Conservation (phyloP, 2,888 invertebrate species). For the Brachypterus glaber region DNA sequence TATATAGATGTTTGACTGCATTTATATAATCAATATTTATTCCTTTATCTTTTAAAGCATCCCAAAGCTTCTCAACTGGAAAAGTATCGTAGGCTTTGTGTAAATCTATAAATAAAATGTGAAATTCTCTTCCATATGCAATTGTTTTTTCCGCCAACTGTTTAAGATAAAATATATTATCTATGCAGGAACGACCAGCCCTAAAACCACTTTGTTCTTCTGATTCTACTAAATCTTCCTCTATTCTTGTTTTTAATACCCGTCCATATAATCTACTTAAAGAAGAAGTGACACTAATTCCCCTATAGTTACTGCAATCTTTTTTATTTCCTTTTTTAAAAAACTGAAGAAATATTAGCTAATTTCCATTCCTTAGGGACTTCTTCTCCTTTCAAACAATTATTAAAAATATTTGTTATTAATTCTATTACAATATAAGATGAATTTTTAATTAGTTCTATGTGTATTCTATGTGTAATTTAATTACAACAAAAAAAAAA, state of each 20-base stretch:
- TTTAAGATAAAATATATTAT: not conserved
- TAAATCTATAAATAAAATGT: not conserved
- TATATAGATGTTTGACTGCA: too few relatives aligned
- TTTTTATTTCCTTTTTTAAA: not conserved
- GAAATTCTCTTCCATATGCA: not conserved
- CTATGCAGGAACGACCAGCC: too few relatives aligned
- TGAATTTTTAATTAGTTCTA: not conserved
- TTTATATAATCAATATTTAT: not conserved
- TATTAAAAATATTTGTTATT: not conserved
- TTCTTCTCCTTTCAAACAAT: not conserved
- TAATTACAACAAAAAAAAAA: too few relatives aligned
- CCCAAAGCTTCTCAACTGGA: not conserved
- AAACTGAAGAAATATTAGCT: not conserved
- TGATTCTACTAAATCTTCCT: not conserved
- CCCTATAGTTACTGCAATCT: not conserved
- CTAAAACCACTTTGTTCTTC: slow-evolving; percentile 1
- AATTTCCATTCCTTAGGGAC: not conserved
- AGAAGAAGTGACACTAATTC: slow-evolving; percentile 1
- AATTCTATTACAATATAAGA: not conserved
- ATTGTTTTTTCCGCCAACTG: not conserved
- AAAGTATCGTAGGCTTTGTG: not conserved
- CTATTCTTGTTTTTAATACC: not conserved
- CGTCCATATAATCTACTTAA: not conserved
- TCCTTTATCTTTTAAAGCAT: not conserved
- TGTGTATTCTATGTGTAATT: slow-evolving; percentile 1